These are phyloP conservation scores for Danaus melanippus DNA, from an alignment of 1,140 invertebrate genomes.

Conservation along the genomic window DNA sequence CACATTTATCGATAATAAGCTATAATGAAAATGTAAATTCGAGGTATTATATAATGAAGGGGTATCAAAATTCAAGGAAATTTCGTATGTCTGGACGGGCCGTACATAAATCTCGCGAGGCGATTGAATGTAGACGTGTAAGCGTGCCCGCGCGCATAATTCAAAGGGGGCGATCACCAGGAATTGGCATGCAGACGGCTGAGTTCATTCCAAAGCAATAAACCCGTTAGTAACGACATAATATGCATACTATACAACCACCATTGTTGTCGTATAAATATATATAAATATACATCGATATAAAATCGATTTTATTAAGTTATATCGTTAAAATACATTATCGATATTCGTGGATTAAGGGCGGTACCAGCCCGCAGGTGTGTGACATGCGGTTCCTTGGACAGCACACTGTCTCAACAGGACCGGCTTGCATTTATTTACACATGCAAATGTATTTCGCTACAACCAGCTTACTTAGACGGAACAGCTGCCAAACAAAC, in stretches of 20 bases:
- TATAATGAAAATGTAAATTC: too few relatives aligned
- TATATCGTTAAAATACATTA: too few relatives aligned
- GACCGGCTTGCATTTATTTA: conserved; percentile 47
- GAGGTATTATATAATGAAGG: conserved; percentile 3
- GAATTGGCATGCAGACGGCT: conserved; percentile 66
- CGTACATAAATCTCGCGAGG: conserved; percentile 57
- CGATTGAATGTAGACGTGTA: conserved; percentile 62
- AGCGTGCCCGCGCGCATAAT: conserved; percentile 63
- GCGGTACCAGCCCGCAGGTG: conserved; percentile 44
- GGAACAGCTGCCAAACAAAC: too few relatives aligned
- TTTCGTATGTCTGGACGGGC: conserved; percentile 49
- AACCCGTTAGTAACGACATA: conserved; percentile 62
- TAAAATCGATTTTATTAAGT: too few relatives aligned
- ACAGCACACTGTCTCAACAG: conserved; percentile 27
- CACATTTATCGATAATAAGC: too few relatives aligned
- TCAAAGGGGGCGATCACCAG: conserved; percentile 65
- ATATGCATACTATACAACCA: conserved; percentile 52
- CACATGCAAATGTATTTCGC: conserved; percentile 35
- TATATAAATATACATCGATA: too few relatives aligned
- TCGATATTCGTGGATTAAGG: too few relatives aligned
- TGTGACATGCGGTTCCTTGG: conserved; percentile 30
- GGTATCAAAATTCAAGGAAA: conserved; percentile 49
- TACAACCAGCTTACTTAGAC: too few relatives aligned
- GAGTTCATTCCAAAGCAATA: conserved; percentile 62
- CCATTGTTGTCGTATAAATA: conserved; percentile 17